Base-by-base conservation (phyloP, 2,113 vertebrate genomes). In the Oncorhynchus nerka region DNA sequence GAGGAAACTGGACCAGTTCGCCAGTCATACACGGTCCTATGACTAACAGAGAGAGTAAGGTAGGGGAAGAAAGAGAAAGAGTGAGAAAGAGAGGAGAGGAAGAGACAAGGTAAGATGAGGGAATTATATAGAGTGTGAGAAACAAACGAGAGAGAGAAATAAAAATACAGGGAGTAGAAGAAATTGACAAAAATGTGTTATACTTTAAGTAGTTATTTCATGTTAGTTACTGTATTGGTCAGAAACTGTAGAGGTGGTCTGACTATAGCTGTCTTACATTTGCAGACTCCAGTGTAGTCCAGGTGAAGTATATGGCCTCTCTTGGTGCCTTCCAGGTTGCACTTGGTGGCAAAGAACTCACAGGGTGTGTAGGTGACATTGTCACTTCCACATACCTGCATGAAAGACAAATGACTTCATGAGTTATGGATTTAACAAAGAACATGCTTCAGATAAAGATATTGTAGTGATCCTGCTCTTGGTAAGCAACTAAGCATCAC, bases 281-380 rank as follows among this genome's bases (percentile, higher is more conserved):
- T 98, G 93, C 97, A 98, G 59, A 94, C 81, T 62, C 97, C 96
- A 49, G 94, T 93, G 49, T 97, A 98, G 88, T 98, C 96, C 77
- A 98, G 83, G 64, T 98, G 96, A 74, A 98, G 93, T 59, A 92
- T 94, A 48, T 91, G 95, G 55, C 95, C 95, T 83, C 74, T 89
- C 91, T 97, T 97, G 28, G 95, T 97, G 22, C 96, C 95, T 77
- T 97, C 95, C 68, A 98, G 90, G 28, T 88, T 92, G 87, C 97
- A 98, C 84, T 97, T 97, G 1, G 93, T 94, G 19, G 95, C 95
- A 89, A 97, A 98, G 57, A 98, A 94, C 19, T 96, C 94, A 64
- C 96, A 97, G 1, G 91, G 93, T 1, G 95, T 94, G 0, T 98
- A 98, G 1, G 97, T 98, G 84, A 93, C 94, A 76, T 98, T 97